Conservation (phyloP, 2,888 invertebrate genomes). For the Ectropis crepuscularia region DNA sequence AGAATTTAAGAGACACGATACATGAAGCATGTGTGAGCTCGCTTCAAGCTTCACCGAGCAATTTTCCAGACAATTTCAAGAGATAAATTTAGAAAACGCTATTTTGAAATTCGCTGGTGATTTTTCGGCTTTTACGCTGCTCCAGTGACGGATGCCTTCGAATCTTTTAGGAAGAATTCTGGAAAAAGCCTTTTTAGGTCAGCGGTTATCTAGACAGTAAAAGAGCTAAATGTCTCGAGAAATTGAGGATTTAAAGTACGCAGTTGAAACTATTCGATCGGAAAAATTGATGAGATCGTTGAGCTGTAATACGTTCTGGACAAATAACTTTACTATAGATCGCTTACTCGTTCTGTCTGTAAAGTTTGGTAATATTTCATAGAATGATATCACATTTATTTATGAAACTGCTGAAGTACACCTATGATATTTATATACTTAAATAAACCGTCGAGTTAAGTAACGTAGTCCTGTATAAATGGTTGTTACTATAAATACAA, state of each 20-base stretch:
- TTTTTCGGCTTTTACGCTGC: conserved; percentile 43
- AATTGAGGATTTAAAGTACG: conserved; percentile 16
- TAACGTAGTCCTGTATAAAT: no score
- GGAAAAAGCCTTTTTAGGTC: conserved; percentile 17
- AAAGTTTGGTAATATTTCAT: neutral
- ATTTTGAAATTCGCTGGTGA: conserved; percentile 49
- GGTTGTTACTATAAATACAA: no score
- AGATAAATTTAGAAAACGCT: conserved; percentile 53
- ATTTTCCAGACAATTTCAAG: conserved; percentile 57
- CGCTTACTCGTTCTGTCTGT: conserved; percentile 2
- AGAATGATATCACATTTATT: neutral
- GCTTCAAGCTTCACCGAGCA: conserved; percentile 51
- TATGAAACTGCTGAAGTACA: no score
- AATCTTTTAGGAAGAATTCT: conserved; percentile 25
- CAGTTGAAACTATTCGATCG: conserved; percentile 12
- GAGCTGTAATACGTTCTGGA: conserved; percentile 2
- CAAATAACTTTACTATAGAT: neutral
- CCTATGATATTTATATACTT: no score
- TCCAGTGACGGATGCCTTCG: conserved; percentile 38
- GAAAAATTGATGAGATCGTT: conserved; percentile 5
- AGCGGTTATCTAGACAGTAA: conserved; percentile 21
- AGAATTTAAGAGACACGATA: conserved; percentile 49
- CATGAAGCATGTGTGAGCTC: conserved; percentile 46
- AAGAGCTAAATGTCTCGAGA: conserved; percentile 17
- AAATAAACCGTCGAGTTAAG: no score